Percentiles rank a stretch among this genome's conserved stretches.
Conservation (phyloP, 2,888 invertebrate genomes). For the Phrixothrix hirtus region DNA sequence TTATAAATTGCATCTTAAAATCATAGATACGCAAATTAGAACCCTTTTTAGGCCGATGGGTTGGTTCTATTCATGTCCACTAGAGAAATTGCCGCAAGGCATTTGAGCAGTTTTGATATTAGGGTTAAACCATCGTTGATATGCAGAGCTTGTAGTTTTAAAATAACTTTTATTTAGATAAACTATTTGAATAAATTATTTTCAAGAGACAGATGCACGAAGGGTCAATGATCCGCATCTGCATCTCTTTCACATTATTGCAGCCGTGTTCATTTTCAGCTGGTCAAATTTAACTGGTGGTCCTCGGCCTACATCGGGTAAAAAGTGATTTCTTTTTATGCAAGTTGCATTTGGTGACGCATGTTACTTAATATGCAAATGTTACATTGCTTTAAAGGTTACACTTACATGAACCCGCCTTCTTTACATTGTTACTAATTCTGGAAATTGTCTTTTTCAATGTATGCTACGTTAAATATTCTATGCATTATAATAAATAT, state of each 20-base stretch:
- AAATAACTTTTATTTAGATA: constrained; percentile 6
- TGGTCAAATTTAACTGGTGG: constrained; percentile 11
- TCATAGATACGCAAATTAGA: too few species aligned
- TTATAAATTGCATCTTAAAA: too few species aligned
- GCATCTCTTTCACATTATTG: constrained; percentile 16
- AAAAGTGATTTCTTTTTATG: not conserved
- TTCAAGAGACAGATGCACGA: constrained; percentile 15
- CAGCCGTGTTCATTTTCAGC: constrained; percentile 6
- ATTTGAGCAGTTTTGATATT: too few species aligned
- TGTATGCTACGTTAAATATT: too few species aligned
- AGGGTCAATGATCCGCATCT: constrained; percentile 20
- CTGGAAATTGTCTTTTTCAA: too few species aligned
- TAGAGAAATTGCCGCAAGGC: too few species aligned
- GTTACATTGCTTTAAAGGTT: not conserved
- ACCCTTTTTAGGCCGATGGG: too few species aligned
- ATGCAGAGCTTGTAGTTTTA: too few species aligned
- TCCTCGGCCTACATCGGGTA: constrained; percentile 14
- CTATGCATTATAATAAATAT: too few species aligned
- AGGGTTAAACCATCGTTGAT: too few species aligned
- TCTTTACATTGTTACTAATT: too few species aligned
- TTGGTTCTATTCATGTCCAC: too few species aligned
- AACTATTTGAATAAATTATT: constrained; percentile 13
- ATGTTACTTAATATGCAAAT: constrained; percentile 1
- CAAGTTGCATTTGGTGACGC: not conserved
- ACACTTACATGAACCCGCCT: not conserved